Conservation (phyloP, 2,888 invertebrate species). For the Erebia epiphron region DNA sequence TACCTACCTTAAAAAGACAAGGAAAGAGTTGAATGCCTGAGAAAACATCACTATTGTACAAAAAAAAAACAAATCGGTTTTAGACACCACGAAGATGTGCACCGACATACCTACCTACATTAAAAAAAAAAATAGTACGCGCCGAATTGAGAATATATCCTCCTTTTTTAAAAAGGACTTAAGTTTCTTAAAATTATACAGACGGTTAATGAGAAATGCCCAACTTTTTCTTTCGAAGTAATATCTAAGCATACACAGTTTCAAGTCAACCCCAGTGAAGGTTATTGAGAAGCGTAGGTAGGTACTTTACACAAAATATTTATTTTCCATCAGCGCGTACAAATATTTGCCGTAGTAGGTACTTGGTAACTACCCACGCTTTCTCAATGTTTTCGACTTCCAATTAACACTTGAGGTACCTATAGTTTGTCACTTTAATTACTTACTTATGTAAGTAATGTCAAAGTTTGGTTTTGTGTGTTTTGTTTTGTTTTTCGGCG, state of each 20-base stretch:
- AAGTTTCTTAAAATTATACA: not conserved
- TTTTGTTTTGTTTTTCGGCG: slow-evolving; percentile 6
- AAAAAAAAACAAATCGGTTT: no score
- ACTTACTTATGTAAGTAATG: not conserved
- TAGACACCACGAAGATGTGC: no score
- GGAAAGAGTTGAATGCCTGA: no score
- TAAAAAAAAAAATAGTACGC: no score
- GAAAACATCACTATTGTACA: no score
- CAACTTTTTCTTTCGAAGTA: not conserved
- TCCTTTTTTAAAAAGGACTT: no score
- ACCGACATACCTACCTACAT: no score
- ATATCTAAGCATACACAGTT: not conserved
- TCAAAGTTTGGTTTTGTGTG: slow-evolving; percentile 13
- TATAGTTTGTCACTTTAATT: slow-evolving; percentile 44
- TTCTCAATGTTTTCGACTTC: slow-evolving; percentile 48
- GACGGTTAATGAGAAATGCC: not conserved
- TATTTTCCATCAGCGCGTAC: slow-evolving; percentile 56
- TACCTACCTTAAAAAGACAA: no score
- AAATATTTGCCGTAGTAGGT: slow-evolving; percentile 54
- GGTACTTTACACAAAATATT: slow-evolving; percentile 43
- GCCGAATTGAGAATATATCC: no score
- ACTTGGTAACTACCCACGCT: slow-evolving; percentile 21
- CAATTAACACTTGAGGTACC: slow-evolving; percentile 39
- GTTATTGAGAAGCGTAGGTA: slow-evolving; percentile 1
- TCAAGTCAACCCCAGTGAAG: not conserved